Evolutionary conservation across 2,888 invertebrate species (phyloP).

Genomic region (Scaptomyza reducta): DNA sequence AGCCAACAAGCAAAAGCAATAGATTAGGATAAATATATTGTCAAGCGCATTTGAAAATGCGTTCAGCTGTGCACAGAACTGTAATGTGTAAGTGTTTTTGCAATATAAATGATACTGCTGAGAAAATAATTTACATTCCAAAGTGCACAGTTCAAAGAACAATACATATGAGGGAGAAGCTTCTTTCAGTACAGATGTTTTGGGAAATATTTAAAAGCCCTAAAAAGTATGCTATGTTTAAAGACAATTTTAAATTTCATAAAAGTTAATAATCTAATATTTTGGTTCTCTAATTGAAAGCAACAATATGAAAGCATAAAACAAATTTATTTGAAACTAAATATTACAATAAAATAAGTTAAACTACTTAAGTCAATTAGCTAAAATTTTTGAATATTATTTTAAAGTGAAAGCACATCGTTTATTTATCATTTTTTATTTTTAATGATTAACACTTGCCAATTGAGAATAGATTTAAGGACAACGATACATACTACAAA

Average conservation of each 20-base stretch:
- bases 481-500: constrained; percentile 23
- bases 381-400: constrained; percentile 2
- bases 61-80: constrained; percentile 4
- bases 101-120: too few species aligned
- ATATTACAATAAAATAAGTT: neutral
- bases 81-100: neutral
- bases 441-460: constrained; percentile 5
- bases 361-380: constrained; percentile 2
- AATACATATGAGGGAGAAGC: too few species aligned
- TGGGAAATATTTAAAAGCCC: neutral
- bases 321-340: neutral
- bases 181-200: neutral
- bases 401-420: neutral
- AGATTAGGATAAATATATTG: neutral
- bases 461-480: constrained; percentile 9
- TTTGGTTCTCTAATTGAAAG: neutral
- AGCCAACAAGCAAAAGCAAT: constrained; percentile 6
- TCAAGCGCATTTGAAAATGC: constrained; percentile 5
- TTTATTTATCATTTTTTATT: neutral
- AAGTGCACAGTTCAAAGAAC: neutral
- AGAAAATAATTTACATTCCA: neutral
- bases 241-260: too few species aligned
- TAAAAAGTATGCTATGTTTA: constrained; percentile 2
- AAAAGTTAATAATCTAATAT: neutral
- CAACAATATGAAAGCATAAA: neutral